Evolutionary conservation across 2,888 invertebrate genomes (phyloP), one percentile per base, ranked within the genome.

Genomic region (Nowickia ferox): DNA sequence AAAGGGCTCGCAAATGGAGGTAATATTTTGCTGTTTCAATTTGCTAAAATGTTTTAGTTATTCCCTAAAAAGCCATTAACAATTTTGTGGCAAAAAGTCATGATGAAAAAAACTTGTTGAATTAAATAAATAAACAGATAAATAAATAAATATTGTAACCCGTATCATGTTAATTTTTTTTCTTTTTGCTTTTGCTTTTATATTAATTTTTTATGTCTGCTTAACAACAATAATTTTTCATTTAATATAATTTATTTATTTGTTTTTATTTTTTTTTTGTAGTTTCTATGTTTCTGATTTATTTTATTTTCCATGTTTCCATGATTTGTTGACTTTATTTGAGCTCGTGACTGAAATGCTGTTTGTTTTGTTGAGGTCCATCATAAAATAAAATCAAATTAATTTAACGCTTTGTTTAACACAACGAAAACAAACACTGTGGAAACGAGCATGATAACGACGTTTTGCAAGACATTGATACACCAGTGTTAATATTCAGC

Each of bases 1-100:
- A 89, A 93, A 93, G 88, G 93, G 93, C 88, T 93, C 93, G 66
- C 93, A 93, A 89, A 91, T 93, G 90, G 93, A 93, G 93, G 93
- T 93, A 92, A 93, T 59, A n/a, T n/a, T 44, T 44, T 1, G 44
- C n/a, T 11, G 0, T 57, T 30, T 11, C 1, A 13, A 42, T 53
- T 69, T 22, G 13, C 2, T 42, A n/a, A 19, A 0, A 9, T 9
- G 13, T 13, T 10, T 0, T 22, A 30, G 30, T 30, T 30, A 9
- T 1, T 63, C 8, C 2, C 8, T 44, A 17, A 19, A 63, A 5
- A 11, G 42, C 17, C 11, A 15, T 57, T 17, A 61, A 61, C 4
- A 17, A 42, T 63, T 17, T 61, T 5, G 13, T 13, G 22, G 6
- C 30, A 30, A 30, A 30, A 1, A 30, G 19, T 55, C 5, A 0